Conservation (phyloP, 2,888 invertebrate species). For the Eupeodes luniger region DNA sequence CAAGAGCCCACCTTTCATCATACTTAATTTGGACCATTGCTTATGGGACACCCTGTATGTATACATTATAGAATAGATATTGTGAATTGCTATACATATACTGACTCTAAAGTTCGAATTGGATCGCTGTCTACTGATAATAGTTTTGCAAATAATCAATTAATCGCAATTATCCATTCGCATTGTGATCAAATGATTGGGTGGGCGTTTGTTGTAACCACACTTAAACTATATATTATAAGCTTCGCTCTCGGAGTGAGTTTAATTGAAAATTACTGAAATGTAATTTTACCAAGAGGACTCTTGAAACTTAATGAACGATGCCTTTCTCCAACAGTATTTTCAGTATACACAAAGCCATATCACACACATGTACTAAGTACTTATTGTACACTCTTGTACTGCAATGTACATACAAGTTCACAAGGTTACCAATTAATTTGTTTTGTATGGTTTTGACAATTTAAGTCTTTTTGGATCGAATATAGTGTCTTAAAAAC, state of each 20-base stretch:
- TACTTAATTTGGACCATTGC: too few relatives aligned
- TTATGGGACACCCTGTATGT: too few relatives aligned
- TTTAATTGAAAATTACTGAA: conserved; percentile 67
- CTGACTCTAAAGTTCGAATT: conserved; percentile 34
- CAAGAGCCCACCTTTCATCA: too few relatives aligned
- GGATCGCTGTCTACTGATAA: conserved; percentile 62
- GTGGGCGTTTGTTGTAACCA: conserved; percentile 36
- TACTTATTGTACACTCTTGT: too few relatives aligned
- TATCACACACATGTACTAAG: not conserved
- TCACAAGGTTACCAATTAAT: too few relatives aligned
- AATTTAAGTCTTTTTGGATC: too few relatives aligned
- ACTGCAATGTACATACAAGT: too few relatives aligned
- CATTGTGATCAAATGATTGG: conserved; percentile 53
- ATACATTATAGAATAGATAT: too few relatives aligned
- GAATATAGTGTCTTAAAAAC: too few relatives aligned
- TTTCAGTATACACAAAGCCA: conserved; percentile 1
- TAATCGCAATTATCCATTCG: conserved; percentile 75
- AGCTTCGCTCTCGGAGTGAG: conserved; percentile 29
- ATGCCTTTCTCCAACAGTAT: conserved; percentile 30
- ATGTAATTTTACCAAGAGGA: conserved; percentile 58
- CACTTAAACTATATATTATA: conserved; percentile 2
- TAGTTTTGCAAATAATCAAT: conserved; percentile 76
- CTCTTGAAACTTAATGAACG: conserved; percentile 64
- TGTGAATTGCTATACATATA: conserved; percentile 30
- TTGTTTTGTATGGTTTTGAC: too few relatives aligned